A percentile compares a stretch with the other conserved stretches of the same genome.
phyloP scores from a whole-genome alignment of 2,113 vertebrate species.

The Terrapene triunguis region DNA sequence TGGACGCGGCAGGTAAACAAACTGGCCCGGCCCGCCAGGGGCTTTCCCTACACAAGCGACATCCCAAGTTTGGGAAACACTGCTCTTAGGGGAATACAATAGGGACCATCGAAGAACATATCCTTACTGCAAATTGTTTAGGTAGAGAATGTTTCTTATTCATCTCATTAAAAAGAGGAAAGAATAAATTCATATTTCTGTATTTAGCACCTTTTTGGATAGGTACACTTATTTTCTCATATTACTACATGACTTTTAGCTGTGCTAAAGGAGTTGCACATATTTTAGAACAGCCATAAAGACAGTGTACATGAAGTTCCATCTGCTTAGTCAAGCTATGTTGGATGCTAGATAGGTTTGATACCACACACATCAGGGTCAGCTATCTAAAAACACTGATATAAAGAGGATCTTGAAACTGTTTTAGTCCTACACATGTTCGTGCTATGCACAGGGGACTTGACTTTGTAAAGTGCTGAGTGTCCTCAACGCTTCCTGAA shows the following conservation, averaged over 20 bases:
- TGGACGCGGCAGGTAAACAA: too few species aligned
- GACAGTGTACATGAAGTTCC: not conserved
- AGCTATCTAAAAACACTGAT: not conserved
- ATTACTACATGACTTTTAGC: not conserved
- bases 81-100: not conserved
- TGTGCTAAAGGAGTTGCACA: not conserved
- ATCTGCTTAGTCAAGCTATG: not conserved
- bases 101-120: not conserved
- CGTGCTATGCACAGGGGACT: not conserved
- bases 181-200: not conserved
- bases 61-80: too few species aligned
- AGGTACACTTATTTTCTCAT: not conserved
- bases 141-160: not conserved
- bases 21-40: too few species aligned
- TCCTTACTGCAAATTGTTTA: not conserved
- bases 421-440: not conserved
- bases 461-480: not conserved
- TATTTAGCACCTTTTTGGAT: constrained; percentile 2
- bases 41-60: too few species aligned
- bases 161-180: not conserved
- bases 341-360: not conserved
- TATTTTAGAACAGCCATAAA: not conserved
- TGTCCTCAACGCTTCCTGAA: not conserved
- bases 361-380: not conserved
- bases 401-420: not conserved